Evolutionary conservation across 2,113 vertebrate species (phyloP), one percentile per base, ranked within the genome.

Genomic region (Scolopax mira): DNA sequence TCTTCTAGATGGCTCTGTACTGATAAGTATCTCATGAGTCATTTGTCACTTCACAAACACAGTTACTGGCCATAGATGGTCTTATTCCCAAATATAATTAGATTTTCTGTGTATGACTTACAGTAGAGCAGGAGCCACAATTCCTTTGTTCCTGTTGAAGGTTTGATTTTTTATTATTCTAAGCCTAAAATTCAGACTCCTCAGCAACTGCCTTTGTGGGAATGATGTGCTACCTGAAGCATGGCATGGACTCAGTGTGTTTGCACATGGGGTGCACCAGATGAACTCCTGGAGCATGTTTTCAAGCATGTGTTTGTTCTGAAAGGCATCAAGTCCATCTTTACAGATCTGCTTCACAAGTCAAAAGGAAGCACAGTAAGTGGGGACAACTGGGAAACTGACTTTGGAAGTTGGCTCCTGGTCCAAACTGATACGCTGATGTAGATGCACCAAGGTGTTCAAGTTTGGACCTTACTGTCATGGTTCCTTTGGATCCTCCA

Each of bases 171-270:
- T 82, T 27, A 18, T 52, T 88, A 33, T 51, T 70, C 48, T 61
- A 39, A 55, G n/a, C 12, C 62, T 85, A 65, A 75, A 65, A 70
- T 73, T 48, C 25, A 74, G 66, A 31, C 31, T 28, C 30, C 30
- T 83, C 54, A 60, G 37, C 55, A 70, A 24, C 58, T 1, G 3
- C 2, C 0, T 10, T 15, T 28, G 6, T 1, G 2, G 39, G 60
- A 66, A 33, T 16, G 35, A 39, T 0, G 2, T 61, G 28, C 21
- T 58, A 25, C 22, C 35, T 82, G 37, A 61, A 70, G 33, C 13
- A 4, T 33, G 31, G 22, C 3, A 0, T 6, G 18, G 14, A 23
- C 49, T 23, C 4, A 66, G 25, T 7, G 3, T 1, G 1, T 37
- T 74, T 51, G 51, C 27, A 30, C 25, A 13, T 41, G 25, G 16